Evolutionary conservation across 2,113 vertebrate species (phyloP).

Genomic region (Dipodomys spectabilis): DNA sequence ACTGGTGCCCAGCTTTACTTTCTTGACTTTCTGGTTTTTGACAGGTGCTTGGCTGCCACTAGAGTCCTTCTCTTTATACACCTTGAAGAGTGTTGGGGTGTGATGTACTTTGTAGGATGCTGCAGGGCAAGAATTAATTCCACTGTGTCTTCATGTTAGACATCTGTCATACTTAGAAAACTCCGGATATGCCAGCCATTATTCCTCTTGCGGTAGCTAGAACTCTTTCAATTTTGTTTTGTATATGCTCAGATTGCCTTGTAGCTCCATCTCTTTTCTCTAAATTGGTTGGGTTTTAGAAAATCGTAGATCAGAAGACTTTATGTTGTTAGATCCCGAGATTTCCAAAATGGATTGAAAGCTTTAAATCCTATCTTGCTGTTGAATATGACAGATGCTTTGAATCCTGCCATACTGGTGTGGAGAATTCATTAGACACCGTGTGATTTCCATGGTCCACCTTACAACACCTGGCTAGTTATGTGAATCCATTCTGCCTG

Average conservation of each 20-base stretch:
- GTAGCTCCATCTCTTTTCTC: neutral
- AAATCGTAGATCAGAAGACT: neutral
- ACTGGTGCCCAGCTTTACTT: neutral
- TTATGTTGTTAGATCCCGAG: neutral
- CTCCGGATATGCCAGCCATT: neutral
- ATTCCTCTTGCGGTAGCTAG: neutral
- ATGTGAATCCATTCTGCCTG: neutral
- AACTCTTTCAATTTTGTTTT: neutral
- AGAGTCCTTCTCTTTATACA: neutral
- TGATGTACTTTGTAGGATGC: neutral
- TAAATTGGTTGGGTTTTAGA: neutral
- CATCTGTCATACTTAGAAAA: neutral
- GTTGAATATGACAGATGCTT: neutral
- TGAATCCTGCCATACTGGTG: neutral
- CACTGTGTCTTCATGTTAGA: neutral
- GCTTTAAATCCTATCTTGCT: neutral
- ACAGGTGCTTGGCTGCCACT: neutral
- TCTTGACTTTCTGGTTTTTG: neutral
- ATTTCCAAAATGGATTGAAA: conserved; percentile 7
- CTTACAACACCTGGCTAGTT: neutral
- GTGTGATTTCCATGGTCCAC: neutral
- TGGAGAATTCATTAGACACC: neutral
- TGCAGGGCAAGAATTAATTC: neutral
- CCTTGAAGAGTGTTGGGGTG: neutral
- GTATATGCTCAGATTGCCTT: neutral